Conservation (phyloP, 2,797 vertebrate species). For the Rhodeus uyekii region DNA sequence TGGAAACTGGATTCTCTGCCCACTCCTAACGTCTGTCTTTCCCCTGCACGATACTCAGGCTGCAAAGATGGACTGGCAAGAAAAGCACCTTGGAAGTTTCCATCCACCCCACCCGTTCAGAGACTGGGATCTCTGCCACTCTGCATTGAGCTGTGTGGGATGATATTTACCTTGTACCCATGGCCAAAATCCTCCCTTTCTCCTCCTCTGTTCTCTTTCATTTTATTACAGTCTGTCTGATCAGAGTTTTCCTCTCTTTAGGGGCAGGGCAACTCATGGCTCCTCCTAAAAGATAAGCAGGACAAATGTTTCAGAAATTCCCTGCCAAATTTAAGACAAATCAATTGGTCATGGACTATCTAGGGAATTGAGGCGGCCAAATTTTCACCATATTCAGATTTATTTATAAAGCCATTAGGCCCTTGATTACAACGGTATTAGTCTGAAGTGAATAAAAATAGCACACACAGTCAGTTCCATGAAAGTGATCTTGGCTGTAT, state of each 20-base stretch:
- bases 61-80: slow-evolving; percentile 32
- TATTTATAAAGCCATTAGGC: slow-evolving; percentile 13
- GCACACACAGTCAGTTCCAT: background rate
- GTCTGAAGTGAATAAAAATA: slow-evolving; percentile 2
- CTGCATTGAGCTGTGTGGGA: slow-evolving; percentile 46
- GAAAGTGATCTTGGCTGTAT: background rate
- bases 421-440: slow-evolving; percentile 9
- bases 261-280: background rate
- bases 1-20: slow-evolving; percentile 44
- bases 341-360: background rate
- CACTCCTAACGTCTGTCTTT: slow-evolving; percentile 28
- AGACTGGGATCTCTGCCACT: slow-evolving; percentile 58
- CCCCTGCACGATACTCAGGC: slow-evolving; percentile 3
- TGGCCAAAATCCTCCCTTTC: slow-evolving; percentile 11
- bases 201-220: slow-evolving; percentile 1
- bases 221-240: slow-evolving; percentile 8
- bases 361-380: background rate
- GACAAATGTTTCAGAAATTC: slow-evolving; percentile 1
- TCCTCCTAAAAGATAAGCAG: slow-evolving; percentile 24
- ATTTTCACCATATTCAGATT: background rate
- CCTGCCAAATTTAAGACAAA: background rate
- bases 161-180: slow-evolving; percentile 49
- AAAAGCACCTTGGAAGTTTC: slow-evolving; percentile 66
- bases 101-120: slow-evolving; percentile 63
- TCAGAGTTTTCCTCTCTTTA: background rate